Conservation (phyloP, 2,113 vertebrate species). For the Ibidorhyncha struthersii region DNA sequence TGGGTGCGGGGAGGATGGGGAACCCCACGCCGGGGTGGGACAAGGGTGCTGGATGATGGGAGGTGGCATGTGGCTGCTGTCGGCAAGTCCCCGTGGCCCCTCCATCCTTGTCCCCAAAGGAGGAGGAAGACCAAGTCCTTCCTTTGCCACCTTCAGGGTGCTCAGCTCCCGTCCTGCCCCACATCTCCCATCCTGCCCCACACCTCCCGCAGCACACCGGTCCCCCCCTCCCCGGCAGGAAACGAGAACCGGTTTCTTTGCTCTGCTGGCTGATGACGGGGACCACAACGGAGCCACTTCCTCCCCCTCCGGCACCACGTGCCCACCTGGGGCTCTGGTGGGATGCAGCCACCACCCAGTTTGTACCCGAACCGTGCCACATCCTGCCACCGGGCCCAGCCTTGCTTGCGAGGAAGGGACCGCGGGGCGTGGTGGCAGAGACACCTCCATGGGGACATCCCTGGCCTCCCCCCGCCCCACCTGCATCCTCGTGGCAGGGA, state of each 20-base stretch:
- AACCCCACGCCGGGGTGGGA: not conserved
- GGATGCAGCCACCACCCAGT: not conserved
- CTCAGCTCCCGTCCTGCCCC: not conserved
- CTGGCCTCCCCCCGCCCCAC: too few relatives aligned
- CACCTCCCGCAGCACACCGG: not conserved
- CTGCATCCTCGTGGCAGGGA: not conserved
- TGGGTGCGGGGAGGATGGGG: not conserved
- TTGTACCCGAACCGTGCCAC: not conserved
- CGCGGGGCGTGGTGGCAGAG: not conserved
- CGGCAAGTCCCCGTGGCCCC: not conserved
- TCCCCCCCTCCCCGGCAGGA: not conserved
- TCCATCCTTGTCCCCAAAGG: not conserved
- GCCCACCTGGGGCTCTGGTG: accelerated
- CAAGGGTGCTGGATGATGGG: not conserved
- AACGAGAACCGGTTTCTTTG: not conserved
- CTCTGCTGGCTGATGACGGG: not conserved
- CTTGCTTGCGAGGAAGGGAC: not conserved
- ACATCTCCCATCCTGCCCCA: not conserved
- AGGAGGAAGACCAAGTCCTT: not conserved
- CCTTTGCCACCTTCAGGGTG: not conserved
- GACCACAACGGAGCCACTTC: not conserved
- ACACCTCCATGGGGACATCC: not conserved
- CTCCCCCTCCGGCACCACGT: not conserved
- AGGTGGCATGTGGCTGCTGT: not conserved
- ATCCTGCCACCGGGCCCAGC: constrained; percentile 14